Conservation (phyloP, 2,113 vertebrate genomes). For the Pelmatolapia mariae region DNA sequence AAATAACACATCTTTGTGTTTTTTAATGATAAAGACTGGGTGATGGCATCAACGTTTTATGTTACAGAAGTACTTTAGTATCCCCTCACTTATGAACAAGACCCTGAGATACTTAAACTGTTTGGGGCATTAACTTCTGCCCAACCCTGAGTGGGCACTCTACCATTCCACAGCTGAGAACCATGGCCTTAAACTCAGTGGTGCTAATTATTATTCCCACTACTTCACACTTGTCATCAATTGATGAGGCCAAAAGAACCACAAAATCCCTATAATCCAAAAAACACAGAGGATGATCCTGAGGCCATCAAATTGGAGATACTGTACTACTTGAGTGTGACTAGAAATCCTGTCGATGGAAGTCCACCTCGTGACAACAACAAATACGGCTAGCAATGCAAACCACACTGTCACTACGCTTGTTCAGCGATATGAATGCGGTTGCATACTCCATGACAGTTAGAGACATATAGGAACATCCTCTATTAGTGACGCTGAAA, state of each 20-base stretch:
- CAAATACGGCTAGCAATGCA: rapidly evolving
- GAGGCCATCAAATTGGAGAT: not conserved
- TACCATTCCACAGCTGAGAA: not conserved
- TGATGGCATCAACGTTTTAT: not conserved
- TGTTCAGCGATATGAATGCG: not conserved
- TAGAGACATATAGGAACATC: not conserved
- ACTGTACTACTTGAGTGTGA: not conserved
- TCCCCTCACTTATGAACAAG: not conserved
- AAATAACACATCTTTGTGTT: not conserved
- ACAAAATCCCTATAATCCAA: not conserved
- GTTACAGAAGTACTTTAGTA: not conserved
- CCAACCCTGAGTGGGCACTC: not conserved
- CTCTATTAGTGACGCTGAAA: too few relatives aligned
- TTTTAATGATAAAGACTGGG: not conserved
- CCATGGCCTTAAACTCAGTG: not conserved
- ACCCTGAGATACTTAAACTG: not conserved
- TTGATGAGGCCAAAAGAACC: not conserved
- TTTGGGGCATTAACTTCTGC: not conserved
- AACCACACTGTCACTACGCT: not conserved
- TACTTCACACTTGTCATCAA: not conserved
- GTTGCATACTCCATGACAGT: not conserved
- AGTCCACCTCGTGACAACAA: not conserved
- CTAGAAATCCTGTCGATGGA: not conserved
- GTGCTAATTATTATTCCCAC: not conserved
- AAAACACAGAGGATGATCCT: not conserved